A percentile compares a stretch with the other conserved stretches of the same genome.
Evolutionary conservation across 1,140 invertebrate genomes (phyloP).

Genomic region (Polyergus mexicanus): DNA sequence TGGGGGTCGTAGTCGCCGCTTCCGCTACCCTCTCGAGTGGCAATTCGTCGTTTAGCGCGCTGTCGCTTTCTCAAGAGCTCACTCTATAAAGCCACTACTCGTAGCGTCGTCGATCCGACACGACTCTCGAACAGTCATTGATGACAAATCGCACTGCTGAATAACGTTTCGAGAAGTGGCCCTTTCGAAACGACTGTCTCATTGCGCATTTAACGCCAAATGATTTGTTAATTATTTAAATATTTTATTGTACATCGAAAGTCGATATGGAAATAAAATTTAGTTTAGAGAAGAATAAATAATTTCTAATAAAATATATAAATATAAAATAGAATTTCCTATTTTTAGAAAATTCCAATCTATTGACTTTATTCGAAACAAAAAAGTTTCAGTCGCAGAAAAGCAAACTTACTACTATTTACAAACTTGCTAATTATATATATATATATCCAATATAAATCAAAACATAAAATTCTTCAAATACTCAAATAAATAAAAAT

Average conservation of each 20-base stretch:
- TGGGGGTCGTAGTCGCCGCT: slow-evolving; percentile 37
- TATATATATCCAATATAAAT: neutral
- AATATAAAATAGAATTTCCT: neutral
- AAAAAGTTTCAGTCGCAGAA: neutral
- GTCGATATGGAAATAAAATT: neutral
- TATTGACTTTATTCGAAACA: neutral
- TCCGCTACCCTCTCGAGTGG: slow-evolving; percentile 63
- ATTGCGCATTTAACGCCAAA: neutral
- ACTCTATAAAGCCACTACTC: slow-evolving; percentile 35
- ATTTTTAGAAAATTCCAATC: neutral
- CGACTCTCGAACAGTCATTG: slow-evolving; percentile 28
- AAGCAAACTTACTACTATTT: neutral
- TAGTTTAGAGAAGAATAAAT: neutral
- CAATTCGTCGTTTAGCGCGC: slow-evolving; percentile 60
- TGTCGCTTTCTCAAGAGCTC: slow-evolving; percentile 49
- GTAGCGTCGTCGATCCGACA: neutral
- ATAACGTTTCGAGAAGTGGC: neutral
- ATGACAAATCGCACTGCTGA: slow-evolving; percentile 6
- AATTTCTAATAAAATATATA: too few relatives aligned
- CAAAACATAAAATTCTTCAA: neutral
- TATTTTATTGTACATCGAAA: neutral
- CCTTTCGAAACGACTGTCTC: neutral
- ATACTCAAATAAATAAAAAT: slow-evolving; percentile 11
- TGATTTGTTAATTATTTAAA: slow-evolving; percentile 8
- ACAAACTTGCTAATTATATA: neutral